Base-by-base conservation (phyloP, 2,797 vertebrate genomes). In the Ateles fusciceps region DNA sequence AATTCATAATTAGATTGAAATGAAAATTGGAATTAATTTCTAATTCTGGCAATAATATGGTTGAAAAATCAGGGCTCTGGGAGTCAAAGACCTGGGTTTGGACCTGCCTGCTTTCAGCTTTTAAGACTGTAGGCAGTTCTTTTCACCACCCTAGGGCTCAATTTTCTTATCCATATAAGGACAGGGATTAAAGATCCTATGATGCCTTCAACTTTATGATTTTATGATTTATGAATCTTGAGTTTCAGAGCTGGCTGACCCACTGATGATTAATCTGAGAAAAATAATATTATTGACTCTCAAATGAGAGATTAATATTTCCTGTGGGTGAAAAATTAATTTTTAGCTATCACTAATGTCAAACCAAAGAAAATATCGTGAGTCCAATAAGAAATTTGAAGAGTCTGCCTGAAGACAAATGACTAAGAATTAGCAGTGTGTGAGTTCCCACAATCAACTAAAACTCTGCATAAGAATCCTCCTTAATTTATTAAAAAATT, bases 281-380 rank as follows among this genome's bases (percentile, higher is more conserved):
- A 97, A 97, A 97, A 98, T 94, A 97, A 97, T 97, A 97, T 96
- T 96, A 96, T 97, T 95, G 96, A 98, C 94, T 97, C 89, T 97
- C 92, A 95, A 96, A 97, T 86, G 96, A 96, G 89, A 95, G 90
- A 89, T 78, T 96, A 86, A 96, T 97, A 97, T 97, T 98, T 98
- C 94, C 89, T 97, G 91, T 94, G 95, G 94, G 95, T 91, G 89
- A 95, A 97, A 97, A 97, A 97, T 96, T 98, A 98, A 97, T 85
- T 98, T 97, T 96, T 92, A 94, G 95, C 94, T 95, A 97, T 98
- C 92, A 86, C 75, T 97, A 97, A 97, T 97, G 97, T 97, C 95
- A 97, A 97, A 97, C 93, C 96, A 98, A 98, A 95, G 96, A 97
- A 98, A 98, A 97, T 95, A 97, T 86, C 83, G 83, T 86, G 94